Base-by-base conservation (phyloP, 2,888 invertebrate species). In the Acanthoscelides obtectus region DNA sequence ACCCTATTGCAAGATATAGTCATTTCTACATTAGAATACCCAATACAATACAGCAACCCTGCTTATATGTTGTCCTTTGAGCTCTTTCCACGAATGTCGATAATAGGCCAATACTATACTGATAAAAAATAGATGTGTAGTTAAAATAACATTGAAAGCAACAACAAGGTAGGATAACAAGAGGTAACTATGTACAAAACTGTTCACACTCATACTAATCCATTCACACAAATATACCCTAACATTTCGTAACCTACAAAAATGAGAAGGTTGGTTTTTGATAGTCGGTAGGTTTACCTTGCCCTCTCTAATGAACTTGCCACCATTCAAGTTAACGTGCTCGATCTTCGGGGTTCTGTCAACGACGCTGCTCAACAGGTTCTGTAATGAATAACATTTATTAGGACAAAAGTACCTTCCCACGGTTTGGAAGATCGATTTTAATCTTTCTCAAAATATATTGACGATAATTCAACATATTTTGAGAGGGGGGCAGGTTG, bases 331-430 rank as follows among this genome's bases (percentile, higher is more conserved):
- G 88, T 98, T 98, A 84, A 98, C 95, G 84, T 94, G 93, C 86
- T 99, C 98, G 83, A 99, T 95, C 86, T 94, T 93, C 81, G 95
- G 94, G 80, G 95, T 96, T 84, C 96, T 92, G 87, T 98, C 98
- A 83, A 96, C 93, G 78, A 97, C 94, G 84, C 92, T 93, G 84
- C 95, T 96, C 87, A 98, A 93, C 86, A 97, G 91, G 85, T 92
- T 94, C 98, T 98, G 89, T 74, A 84, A 84, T 70, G 20, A 66
- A 66, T 1, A 12, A 45, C 17, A 12, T n/a, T n/a, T n/a, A n/a
- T n/a, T n/a, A n/a, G n/a, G n/a, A n/a, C n/a, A n/a, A n/a, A n/a
- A n/a, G n/a, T n/a, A n/a, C n/a, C n/a, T n/a, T n/a, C n/a, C n/a
- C n/a, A n/a, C n/a, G n/a, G n/a, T n/a, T n/a, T n/a, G n/a, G n/a